Evolutionary conservation across 2,113 vertebrate species (phyloP), one percentile per base, ranked within the genome.

Genomic region (Corydoras maculifer): DNA sequence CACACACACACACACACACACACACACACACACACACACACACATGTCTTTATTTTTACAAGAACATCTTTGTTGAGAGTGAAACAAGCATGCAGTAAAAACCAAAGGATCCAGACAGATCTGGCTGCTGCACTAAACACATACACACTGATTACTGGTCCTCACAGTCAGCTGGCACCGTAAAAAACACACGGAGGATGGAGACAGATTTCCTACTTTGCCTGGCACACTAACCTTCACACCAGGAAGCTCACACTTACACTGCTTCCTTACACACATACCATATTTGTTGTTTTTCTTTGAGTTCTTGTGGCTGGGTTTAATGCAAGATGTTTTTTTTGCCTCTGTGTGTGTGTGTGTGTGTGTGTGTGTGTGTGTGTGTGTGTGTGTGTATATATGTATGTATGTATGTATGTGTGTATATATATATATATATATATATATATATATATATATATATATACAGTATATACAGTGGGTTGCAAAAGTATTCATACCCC

Each of bases 131-230:
- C 43, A 51, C 51, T 31, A 32, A 55, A 30, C 50, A 62, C 59
- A 54, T 50, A 62, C 69, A 63, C 5, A 4, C 13, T 58, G 70
- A 72, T 72, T 72, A 72, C 25, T 31, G 43, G 59, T 62, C 55
- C 61, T 68, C 3, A 9, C 51, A 55, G 73, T 69, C 73, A 69
- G 65, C 73, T 75, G 73, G 66, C 60, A 50, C 66, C 50, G 43
- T 68, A 29, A 58, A 74, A 58, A 69, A 63, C 64, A 73, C 72
- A 67, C 53, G 63, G 73, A 68, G 66, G 62, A 75, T 69, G 73
- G 73, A 63, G 65, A 74, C 72, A 61, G 73, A 68, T 62, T 74
- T 74, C 72, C 59, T 74, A 35, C 58, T 62, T 32, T 9, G 48
- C 55, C 63, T 65, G 48, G 25, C 54, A 57, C 54, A 30, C 32